These are phyloP conservation scores for Malthinus seriepunctatus DNA, from an alignment of 2,888 invertebrate genomes.

Conservation along the genomic window DNA sequence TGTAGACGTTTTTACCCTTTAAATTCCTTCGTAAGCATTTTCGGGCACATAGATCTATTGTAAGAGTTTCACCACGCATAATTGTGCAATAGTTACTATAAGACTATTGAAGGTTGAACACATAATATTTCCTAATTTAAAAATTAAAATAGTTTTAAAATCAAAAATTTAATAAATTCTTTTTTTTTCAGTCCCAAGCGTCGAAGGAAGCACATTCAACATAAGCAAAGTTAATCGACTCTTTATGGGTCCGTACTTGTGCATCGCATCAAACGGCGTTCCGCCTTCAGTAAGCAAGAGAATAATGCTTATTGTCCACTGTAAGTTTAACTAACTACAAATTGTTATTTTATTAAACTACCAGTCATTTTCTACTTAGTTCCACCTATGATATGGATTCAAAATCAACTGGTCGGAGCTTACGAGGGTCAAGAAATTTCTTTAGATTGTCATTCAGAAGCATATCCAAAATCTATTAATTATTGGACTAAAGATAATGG, in stretches of 20 bases:
- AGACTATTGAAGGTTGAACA: background rate
- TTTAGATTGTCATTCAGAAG: slow-evolving; percentile 74
- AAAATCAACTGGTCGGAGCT: slow-evolving; percentile 72
- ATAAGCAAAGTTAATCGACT: slow-evolving; percentile 71
- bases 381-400: slow-evolving; percentile 74
- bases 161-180: no score
- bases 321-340: slow-evolving; percentile 55
- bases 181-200: slow-evolving; percentile 60
- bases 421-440: slow-evolving; percentile 68
- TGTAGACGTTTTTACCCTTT: no score
- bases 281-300: slow-evolving; percentile 87
- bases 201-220: slow-evolving; percentile 70
- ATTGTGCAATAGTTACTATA: no score
- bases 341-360: slow-evolving; percentile 5
- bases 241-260: slow-evolving; percentile 78
- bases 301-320: slow-evolving; percentile 83
- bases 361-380: slow-evolving; percentile 57
- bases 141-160: no score
- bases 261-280: slow-evolving; percentile 81
- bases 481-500: slow-evolving; percentile 74
- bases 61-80: no score
- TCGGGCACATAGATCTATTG: no score
- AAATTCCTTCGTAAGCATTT: no score
- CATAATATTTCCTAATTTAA: slow-evolving; percentile 9
- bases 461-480: slow-evolving; percentile 72